Evolutionary conservation across 2,113 vertebrate genomes (phyloP), one percentile per base, ranked within the genome.

Genomic region (Salvelinus alpinus): DNA sequence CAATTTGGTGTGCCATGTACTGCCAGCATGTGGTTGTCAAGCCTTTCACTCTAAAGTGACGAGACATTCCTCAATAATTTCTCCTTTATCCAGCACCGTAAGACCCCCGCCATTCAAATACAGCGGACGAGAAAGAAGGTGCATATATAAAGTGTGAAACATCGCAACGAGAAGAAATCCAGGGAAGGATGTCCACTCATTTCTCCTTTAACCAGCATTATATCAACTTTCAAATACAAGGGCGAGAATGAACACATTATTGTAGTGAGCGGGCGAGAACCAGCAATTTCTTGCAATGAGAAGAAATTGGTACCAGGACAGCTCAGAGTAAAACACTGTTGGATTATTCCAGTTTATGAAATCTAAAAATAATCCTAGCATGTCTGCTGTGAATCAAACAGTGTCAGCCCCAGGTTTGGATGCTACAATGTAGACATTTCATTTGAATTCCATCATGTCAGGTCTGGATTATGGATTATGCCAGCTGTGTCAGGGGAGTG

Each of bases 381-480:
- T 9, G 38, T 44, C 38, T 44, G 0, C 38, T 44, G 38, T 44
- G 25, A 67, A 70, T 75, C 3, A 51, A 82, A 62, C 38, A 34
- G 27, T 24, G 38, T 22, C 60, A 67, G 59, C 16, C 73, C 18
- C 16, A 73, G 22, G 22, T 73, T 70, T 74, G 74, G n/a, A 75
- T 20, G 71, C 71, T 29, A 51, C 84, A 47, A 72, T 65, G 12
- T 71, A 44, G 38, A 44, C 38, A 44, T 44, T 44, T 44, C 8
- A 44, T 44, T 82, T 77, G 7, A 51, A 65, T 74, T 76, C 48
- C 57, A 66, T 64, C 64, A 54, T 44, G 38, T 44, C 38, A 44
- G 11, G 16, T 31, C 34, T 78, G 78, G 76, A 77, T 79, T 75
- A 11, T 12, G 9, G 38, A 44, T 44, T 44, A 54, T 64, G 72